Evolutionary conservation across 2,797 vertebrate genomes (phyloP).

Genomic region (Smutsia gigantea): DNA sequence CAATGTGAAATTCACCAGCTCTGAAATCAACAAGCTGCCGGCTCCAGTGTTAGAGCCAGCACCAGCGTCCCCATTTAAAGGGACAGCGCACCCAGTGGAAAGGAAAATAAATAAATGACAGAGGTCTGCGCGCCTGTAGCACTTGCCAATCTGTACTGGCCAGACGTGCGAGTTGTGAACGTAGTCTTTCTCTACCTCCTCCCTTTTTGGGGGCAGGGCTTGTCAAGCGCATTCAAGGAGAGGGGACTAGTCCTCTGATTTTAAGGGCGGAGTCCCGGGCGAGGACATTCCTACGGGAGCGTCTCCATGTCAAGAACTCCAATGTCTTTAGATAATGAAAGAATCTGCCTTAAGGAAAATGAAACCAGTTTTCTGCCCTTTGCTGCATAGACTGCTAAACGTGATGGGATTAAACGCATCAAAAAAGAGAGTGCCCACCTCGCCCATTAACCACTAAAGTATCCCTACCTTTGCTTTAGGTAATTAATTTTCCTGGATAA

Average conservation of each 20-base stretch:
- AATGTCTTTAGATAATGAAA: neutral
- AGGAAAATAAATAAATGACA: slow-evolving; percentile 65
- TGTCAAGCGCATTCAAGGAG: slow-evolving; percentile 8
- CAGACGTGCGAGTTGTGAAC: slow-evolving; percentile 35
- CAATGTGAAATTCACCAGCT: slow-evolving; percentile 81
- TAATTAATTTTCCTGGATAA: slow-evolving; percentile 51
- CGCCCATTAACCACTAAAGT: neutral
- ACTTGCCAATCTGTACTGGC: slow-evolving; percentile 30
- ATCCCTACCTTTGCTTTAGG: slow-evolving; percentile 51
- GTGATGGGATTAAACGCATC: neutral
- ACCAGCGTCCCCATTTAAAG: slow-evolving; percentile 78
- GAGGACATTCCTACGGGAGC: neutral
- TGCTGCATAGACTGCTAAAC: neutral
- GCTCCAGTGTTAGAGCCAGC: slow-evolving; percentile 56
- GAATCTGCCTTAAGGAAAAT: neutral
- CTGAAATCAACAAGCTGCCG: slow-evolving; percentile 85
- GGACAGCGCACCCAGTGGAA: slow-evolving; percentile 78
- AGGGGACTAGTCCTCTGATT: slow-evolving; percentile 27
- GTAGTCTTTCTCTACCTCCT: slow-evolving; percentile 18
- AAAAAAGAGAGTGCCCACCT: neutral
- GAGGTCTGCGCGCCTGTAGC: slow-evolving; percentile 53
- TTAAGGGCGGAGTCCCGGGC: slow-evolving; percentile 67
- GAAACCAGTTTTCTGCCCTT: neutral
- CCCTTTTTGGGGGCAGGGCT: slow-evolving; percentile 5
- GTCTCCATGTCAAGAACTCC: slow-evolving; percentile 46